These are phyloP conservation scores for Coregonus ussuriensis DNA, from an alignment of 2,797 vertebrate genomes.

Conservation along the genomic window DNA sequence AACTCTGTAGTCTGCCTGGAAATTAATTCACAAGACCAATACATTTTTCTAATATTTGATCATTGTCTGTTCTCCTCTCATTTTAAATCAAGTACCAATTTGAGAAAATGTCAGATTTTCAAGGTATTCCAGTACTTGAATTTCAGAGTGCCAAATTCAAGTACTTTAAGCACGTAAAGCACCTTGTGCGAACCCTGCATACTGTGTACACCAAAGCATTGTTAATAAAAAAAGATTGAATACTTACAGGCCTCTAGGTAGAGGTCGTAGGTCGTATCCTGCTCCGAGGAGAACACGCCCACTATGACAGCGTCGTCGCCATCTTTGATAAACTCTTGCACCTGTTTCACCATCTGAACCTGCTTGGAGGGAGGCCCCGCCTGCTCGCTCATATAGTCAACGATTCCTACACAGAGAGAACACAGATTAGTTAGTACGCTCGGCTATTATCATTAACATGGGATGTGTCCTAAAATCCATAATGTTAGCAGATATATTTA, in stretches of 20 bases:
- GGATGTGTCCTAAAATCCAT: neutral
- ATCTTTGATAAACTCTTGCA: slow-evolving; percentile 91
- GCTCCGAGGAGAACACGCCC: slow-evolving; percentile 83
- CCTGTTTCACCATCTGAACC: slow-evolving; percentile 85
- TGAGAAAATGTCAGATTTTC: too few relatives aligned
- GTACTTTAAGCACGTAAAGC: too few relatives aligned
- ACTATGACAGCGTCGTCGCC: slow-evolving; percentile 90
- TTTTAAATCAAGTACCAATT: too few relatives aligned
- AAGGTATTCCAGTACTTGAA: too few relatives aligned
- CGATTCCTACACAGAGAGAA: slow-evolving; percentile 81
- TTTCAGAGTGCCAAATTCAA: too few relatives aligned
- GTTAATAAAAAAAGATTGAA: neutral
- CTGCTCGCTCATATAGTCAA: slow-evolving; percentile 92
- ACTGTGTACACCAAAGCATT: too few relatives aligned
- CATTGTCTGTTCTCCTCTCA: too few relatives aligned
- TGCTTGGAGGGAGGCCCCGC: slow-evolving; percentile 93
- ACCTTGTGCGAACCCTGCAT: too few relatives aligned
- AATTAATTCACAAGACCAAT: too few relatives aligned
- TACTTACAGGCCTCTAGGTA: slow-evolving; percentile 92
- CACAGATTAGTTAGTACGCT: neutral
- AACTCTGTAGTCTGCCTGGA: too few relatives aligned
- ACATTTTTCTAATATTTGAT: too few relatives aligned
- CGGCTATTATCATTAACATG: neutral
- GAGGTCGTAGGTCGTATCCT: slow-evolving; percentile 80
- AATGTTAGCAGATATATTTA: neutral